phyloP scores from a whole-genome alignment of 1,140 invertebrate genomes.

The Drosophila subpulchrella region DNA sequence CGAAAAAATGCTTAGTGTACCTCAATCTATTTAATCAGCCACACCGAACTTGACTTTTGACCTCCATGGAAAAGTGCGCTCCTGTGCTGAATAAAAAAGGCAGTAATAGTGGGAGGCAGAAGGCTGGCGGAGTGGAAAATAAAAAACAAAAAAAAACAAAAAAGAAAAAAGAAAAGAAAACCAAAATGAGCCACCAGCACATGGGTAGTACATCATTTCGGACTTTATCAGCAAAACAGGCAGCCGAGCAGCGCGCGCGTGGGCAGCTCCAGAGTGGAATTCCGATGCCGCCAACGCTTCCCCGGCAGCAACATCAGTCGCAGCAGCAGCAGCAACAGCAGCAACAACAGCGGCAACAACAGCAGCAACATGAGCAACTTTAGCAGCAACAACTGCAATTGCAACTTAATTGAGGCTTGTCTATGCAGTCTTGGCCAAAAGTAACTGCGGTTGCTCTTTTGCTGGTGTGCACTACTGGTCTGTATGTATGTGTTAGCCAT shows the following conservation, averaged over 20 bases:
- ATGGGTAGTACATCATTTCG: conserved; percentile 79
- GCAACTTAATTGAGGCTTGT: conserved; percentile 82
- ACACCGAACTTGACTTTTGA: not conserved
- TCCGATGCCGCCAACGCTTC: conserved; percentile 68
- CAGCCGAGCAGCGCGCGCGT: conserved; percentile 63
- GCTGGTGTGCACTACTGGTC: conserved; percentile 5
- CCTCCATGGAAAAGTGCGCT: not conserved
- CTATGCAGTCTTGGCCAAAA: conserved; percentile 65
- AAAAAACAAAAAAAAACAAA: not conserved
- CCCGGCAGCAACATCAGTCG: conserved; percentile 34
- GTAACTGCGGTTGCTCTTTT: conserved; percentile 73
- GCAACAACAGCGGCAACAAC: conserved; percentile 15
- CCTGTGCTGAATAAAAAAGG: conserved; percentile 5
- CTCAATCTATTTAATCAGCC: not conserved
- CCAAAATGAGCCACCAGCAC: conserved; percentile 60
- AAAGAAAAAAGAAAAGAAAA: conserved; percentile 19
- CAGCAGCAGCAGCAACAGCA: conserved; percentile 24
- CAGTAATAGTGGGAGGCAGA: conserved; percentile 19
- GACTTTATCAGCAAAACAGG: conserved; percentile 76
- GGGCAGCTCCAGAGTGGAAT: conserved; percentile 67
- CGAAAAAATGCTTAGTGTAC: no score
- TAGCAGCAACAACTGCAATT: conserved; percentile 65
- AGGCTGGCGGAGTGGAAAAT: conserved; percentile 5
- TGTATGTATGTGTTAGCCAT: conserved; percentile 23
- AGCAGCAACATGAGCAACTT: conserved; percentile 30